These are phyloP conservation scores for Chaetodon auriga DNA, from an alignment of 2,113 vertebrate species.

Conservation along the genomic window DNA sequence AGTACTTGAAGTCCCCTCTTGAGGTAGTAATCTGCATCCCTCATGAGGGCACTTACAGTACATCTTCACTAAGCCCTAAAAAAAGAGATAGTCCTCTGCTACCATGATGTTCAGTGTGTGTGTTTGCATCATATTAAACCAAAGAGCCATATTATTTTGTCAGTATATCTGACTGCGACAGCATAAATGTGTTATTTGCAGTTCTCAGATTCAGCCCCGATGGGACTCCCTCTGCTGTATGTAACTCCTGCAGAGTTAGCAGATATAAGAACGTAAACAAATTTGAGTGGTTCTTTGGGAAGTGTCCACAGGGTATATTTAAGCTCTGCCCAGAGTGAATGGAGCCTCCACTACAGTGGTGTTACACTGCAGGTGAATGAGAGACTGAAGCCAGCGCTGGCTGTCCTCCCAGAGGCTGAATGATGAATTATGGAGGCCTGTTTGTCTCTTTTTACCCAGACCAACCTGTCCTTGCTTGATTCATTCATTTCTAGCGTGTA, in stretches of 20 bases:
- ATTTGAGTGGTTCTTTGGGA: conserved; percentile 21
- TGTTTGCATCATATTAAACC: conserved; percentile 19
- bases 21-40: neutral
- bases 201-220: neutral
- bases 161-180: conserved; percentile 28
- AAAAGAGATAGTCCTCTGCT: neutral
- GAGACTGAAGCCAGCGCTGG: conserved; percentile 48
- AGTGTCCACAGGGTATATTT: conserved; percentile 28
- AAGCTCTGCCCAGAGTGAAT: conserved; percentile 47
- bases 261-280: conserved; percentile 38
- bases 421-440: conserved; percentile 73
- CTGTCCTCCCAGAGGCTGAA: conserved; percentile 70
- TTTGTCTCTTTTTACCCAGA: conserved; percentile 68
- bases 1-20: conserved; percentile 6
- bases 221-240: neutral
- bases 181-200: conserved; percentile 9
- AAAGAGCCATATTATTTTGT: conserved; percentile 24
- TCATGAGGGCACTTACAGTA: neutral
- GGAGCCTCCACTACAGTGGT: conserved; percentile 27
- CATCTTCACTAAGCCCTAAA: neutral
- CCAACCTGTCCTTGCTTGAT: conserved; percentile 39
- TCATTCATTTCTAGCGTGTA: conserved; percentile 30
- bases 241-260: conserved; percentile 24
- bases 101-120: neutral
- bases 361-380: conserved; percentile 62